Evolutionary conservation across 2,797 vertebrate species (phyloP).

Genomic region (Acrossocheilus fasciatus): DNA sequence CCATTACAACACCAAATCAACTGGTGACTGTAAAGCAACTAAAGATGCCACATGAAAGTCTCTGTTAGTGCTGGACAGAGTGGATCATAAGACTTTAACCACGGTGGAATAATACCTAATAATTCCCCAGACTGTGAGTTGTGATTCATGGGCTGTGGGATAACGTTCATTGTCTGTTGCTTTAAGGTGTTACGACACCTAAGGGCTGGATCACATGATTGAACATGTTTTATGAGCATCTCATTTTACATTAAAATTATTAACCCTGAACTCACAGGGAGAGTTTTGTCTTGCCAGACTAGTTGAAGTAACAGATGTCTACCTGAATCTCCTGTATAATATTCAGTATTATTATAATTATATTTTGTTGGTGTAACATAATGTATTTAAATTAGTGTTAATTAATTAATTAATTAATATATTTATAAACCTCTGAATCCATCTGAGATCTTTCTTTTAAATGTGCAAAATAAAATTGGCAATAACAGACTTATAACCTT

Average conservation of each 20-base stretch:
- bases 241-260: slow-evolving; percentile 33
- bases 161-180: slow-evolving; percentile 32
- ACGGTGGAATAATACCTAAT: slow-evolving; percentile 29
- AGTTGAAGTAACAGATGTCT: slow-evolving; percentile 36
- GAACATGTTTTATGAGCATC: slow-evolving; percentile 41
- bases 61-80: slow-evolving; percentile 27
- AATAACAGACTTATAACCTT: too few species aligned
- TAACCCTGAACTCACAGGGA: slow-evolving; percentile 22
- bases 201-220: slow-evolving; percentile 44
- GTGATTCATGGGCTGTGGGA: slow-evolving; percentile 40
- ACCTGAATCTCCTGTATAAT: background rate
- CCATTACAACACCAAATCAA: slow-evolving; percentile 48
- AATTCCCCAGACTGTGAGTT: slow-evolving; percentile 31
- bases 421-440: too few species aligned
- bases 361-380: background rate
- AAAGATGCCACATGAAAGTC: slow-evolving; percentile 31
- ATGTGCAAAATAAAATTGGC: too few species aligned
- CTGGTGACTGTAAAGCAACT: slow-evolving; percentile 44
- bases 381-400: background rate
- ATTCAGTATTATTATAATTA: background rate
- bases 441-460: too few species aligned
- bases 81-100: slow-evolving; percentile 12
- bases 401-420: background rate
- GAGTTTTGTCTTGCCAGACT: background rate
- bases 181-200: slow-evolving; percentile 42